A percentile compares a stretch with the other conserved stretches of the same genome.
Conservation (phyloP, 2,113 vertebrate species). For the Thalassoma bifasciatum region DNA sequence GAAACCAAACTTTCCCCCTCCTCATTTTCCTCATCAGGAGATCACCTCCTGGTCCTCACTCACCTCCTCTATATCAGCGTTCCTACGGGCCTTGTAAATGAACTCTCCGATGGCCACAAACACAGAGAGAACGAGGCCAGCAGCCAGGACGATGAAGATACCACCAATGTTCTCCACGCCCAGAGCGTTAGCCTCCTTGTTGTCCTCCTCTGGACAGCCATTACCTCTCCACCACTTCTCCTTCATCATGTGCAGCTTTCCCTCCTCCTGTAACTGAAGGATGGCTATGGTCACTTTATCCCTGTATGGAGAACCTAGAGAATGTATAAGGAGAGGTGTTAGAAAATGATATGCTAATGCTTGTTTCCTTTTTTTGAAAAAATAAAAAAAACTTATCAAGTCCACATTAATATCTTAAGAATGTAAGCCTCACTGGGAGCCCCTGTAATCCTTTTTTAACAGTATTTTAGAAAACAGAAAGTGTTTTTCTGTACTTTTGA, state of each 20-base stretch:
- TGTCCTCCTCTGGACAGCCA: conserved; percentile 95
- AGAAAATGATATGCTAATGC: neutral
- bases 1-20: neutral
- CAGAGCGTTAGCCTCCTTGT: conserved; percentile 94
- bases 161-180: conserved; percentile 98
- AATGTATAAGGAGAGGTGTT: neutral
- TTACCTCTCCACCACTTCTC: conserved; percentile 99
- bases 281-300: conserved; percentile 98
- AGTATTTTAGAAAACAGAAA: neutral
- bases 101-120: conserved; percentile 98
- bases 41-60: conserved; percentile 51
- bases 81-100: conserved; percentile 93
- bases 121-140: conserved; percentile 94
- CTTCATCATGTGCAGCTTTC: conserved; percentile 98
- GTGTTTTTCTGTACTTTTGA: neutral
- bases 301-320: conserved; percentile 92
- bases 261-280: conserved; percentile 97
- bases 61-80: conserved; percentile 95
- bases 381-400: neutral
- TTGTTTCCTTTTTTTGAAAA: neutral
- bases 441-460: neutral
- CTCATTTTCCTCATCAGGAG: neutral
- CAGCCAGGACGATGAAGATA: conserved; percentile 97
- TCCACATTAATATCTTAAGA: neutral
- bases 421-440: too few relatives aligned